Base-by-base conservation (phyloP, 2,113 vertebrate genomes). In the Orycteropus afer region DNA sequence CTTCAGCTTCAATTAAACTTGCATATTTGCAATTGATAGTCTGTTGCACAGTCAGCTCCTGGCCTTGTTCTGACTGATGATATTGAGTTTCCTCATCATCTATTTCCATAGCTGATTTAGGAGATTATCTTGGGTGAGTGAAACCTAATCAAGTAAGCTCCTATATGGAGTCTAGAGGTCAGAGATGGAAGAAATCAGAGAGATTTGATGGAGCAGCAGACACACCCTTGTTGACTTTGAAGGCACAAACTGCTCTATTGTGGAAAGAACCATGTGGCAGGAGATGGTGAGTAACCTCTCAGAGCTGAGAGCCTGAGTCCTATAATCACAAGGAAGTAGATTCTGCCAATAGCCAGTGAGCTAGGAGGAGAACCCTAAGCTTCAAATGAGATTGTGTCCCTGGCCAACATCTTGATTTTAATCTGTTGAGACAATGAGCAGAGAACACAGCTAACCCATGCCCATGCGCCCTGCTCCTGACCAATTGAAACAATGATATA, bases 241-340 rank as follows among this genome's bases (percentile, higher is more conserved):
- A 63, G 53, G 59, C 45, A 3, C 18, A 55, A 85, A 61, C 20
- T 23, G 45, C 32, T 15, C 32, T 10, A 14, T 10, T 57, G 10
- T 34, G 18, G n/a, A 63, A 45, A 63, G 3, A 2, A 25, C 7
- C 25, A 20, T 8, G 11, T 9, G 47, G 4, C 80, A 82, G 42
- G 13, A 49, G 77, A 10, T 0, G 4, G 1, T 40, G 27, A 32
- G 63, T 11, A 6, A 4, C 53, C 25, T 69, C 0, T 12, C 14
- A 32, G 49, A 57, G 22, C 82, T 22, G 6, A 34, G 27, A 17
- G 45, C 34, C 53, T 65, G 59, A 57, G 7, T 29, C 20, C 27
- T 10, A 29, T n/a, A n/a, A n/a, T n/a, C n/a, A n/a, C n/a, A n/a
- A n/a, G n/a, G n/a, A n/a, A n/a, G n/a, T n/a, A n/a, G n/a, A n/a